Percentiles rank a stretch among this genome's conserved stretches.
Evolutionary conservation across 2,113 vertebrate species (phyloP).

Genomic region (Stictonetta naevosa): DNA sequence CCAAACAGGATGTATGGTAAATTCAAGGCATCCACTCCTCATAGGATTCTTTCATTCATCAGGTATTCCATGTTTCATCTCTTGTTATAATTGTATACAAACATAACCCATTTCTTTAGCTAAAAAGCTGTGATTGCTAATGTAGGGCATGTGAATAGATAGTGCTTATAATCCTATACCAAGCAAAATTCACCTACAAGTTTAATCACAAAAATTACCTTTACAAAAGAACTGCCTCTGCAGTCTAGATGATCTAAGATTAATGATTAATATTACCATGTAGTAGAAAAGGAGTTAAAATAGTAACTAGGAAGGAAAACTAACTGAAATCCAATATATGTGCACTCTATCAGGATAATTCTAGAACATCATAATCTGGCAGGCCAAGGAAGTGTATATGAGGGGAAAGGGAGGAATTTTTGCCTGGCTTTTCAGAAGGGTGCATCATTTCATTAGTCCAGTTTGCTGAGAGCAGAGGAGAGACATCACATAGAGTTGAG

Average conservation of each 20-base stretch:
- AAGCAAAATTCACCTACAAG: not conserved
- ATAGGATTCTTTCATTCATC: not conserved
- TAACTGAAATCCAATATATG: not conserved
- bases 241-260: not conserved
- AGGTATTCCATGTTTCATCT: not conserved
- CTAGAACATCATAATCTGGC: not conserved
- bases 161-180: not conserved
- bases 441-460: not conserved
- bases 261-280: not conserved
- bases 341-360: not conserved
- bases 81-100: not conserved
- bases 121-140: not conserved
- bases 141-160: not conserved
- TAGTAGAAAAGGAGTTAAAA: not conserved
- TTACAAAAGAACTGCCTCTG: not conserved
- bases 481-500: not conserved
- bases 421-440: not conserved
- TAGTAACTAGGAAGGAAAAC: not conserved
- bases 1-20: not conserved
- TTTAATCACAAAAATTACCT: not conserved
- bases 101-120: not conserved
- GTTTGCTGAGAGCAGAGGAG: not conserved
- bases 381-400: not conserved
- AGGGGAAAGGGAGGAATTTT: not conserved
- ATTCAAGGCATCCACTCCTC: not conserved